Evolutionary conservation across 53 echinoderm and acorn worm species (phyloP).

Genomic region (Stichopus horrens): DNA sequence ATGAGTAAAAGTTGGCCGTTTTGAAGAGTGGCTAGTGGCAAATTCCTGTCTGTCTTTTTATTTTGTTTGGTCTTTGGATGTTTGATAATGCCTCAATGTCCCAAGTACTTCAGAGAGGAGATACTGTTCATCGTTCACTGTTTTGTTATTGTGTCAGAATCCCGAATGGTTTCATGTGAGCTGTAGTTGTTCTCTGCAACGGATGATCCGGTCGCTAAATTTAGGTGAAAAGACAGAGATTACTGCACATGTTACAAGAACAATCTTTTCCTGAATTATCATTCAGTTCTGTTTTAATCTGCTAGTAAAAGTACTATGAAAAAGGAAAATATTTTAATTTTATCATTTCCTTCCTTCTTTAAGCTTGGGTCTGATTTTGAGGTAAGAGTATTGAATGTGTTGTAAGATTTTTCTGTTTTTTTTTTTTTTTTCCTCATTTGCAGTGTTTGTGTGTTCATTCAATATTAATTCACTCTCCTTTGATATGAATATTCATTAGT

Average conservation of each 20-base stretch:
- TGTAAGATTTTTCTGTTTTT: background rate
- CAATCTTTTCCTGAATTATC: background rate
- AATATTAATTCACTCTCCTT: background rate
- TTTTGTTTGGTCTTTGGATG: no score
- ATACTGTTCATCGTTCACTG: no score
- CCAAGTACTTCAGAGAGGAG: no score
- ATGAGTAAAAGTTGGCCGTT: no score
- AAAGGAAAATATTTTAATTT: background rate
- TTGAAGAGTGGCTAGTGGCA: no score
- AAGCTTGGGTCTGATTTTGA: constrained; percentile 31
- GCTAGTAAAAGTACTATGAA: background rate
- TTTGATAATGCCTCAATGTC: no score
- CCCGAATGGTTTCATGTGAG: no score
- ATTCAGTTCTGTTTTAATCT: background rate
- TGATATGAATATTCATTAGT: background rate
- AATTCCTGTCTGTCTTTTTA: no score
- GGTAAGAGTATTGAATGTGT: background rate
- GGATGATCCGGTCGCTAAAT: no score
- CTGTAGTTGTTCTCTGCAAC: no score
- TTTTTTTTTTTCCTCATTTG: background rate
- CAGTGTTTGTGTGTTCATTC: background rate
- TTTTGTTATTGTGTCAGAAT: no score
- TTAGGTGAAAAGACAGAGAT: no score
- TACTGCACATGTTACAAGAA: background rate
- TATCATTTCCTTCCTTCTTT: background rate